These are phyloP conservation scores for Acanthiza pusilla DNA, from an alignment of 2,797 vertebrate genomes.

Conservation along the genomic window DNA sequence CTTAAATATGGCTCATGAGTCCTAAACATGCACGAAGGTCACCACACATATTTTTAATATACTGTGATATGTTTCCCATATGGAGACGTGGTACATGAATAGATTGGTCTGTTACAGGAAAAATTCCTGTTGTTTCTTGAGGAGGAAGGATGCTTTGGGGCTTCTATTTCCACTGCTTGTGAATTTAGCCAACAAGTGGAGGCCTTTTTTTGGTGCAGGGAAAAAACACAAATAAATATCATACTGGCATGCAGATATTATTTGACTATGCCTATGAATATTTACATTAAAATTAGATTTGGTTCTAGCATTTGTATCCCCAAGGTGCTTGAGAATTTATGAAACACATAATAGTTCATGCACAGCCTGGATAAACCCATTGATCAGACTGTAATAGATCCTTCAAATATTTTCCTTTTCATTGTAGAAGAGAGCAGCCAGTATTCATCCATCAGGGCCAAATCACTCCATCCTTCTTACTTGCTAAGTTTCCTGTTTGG, in stretches of 20 bases:
- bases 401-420: neutral
- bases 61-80: neutral
- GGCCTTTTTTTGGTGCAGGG: neutral
- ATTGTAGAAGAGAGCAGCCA: neutral
- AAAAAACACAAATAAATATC: neutral
- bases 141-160: neutral
- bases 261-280: neutral
- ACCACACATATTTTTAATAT: neutral
- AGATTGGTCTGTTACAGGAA: neutral
- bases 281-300: constrained; percentile 23
- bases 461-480: neutral
- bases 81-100: neutral
- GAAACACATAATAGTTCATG: neutral
- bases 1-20: neutral
- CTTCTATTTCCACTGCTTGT: neutral
- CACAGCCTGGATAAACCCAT: neutral
- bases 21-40: neutral
- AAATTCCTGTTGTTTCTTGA: neutral
- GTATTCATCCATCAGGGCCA: neutral
- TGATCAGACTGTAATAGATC: neutral
- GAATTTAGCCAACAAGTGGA: neutral
- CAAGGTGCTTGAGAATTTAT: neutral
- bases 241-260: neutral
- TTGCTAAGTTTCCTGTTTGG: neutral
- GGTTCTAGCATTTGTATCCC: neutral